Conservation (phyloP, 2,888 invertebrate species). For the Metopia argyrocephala region DNA sequence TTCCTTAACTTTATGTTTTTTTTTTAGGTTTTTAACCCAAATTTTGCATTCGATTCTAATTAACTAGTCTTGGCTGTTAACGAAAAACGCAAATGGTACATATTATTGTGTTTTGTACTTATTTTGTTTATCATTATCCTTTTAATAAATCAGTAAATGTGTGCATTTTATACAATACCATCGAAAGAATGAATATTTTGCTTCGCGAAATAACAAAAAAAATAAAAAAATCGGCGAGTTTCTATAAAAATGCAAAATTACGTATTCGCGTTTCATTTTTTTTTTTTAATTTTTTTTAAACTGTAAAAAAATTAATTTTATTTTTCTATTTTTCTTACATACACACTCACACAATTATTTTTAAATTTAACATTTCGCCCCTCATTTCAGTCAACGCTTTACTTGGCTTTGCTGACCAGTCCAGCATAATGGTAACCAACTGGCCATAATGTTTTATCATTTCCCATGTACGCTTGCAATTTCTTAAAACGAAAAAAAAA, state of each 20-base stretch:
- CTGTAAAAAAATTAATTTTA: slow-evolving; percentile 33
- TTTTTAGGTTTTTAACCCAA: too few species aligned
- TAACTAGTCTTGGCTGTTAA: background rate
- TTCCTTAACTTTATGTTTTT: too few species aligned
- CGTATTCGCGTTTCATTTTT: slow-evolving; percentile 71
- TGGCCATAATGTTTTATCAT: slow-evolving; percentile 45
- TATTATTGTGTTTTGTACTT: slow-evolving; percentile 66
- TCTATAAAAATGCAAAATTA: slow-evolving; percentile 75
- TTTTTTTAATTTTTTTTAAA: slow-evolving; percentile 6
- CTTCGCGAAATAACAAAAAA: slow-evolving; percentile 11
- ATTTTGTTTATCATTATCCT: slow-evolving; percentile 55
- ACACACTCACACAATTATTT: background rate
- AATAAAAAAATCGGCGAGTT: slow-evolving; percentile 71
- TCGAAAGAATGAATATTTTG: slow-evolving; percentile 45
- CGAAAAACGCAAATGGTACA: slow-evolving; percentile 35
- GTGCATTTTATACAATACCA: background rate
- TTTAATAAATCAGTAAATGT: slow-evolving; percentile 5
- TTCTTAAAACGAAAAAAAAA: background rate
- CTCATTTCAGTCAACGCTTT: background rate
- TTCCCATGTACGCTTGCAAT: slow-evolving; percentile 19
- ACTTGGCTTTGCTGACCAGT: slow-evolving; percentile 11
- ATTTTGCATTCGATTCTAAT: background rate
- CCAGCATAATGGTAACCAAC: slow-evolving; percentile 5
- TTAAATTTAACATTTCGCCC: background rate
- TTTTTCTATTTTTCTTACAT: slow-evolving; percentile 44